These are phyloP conservation scores for Coregonus clupeaformis DNA, from an alignment of 2,113 vertebrate genomes.

Conservation along the genomic window DNA sequence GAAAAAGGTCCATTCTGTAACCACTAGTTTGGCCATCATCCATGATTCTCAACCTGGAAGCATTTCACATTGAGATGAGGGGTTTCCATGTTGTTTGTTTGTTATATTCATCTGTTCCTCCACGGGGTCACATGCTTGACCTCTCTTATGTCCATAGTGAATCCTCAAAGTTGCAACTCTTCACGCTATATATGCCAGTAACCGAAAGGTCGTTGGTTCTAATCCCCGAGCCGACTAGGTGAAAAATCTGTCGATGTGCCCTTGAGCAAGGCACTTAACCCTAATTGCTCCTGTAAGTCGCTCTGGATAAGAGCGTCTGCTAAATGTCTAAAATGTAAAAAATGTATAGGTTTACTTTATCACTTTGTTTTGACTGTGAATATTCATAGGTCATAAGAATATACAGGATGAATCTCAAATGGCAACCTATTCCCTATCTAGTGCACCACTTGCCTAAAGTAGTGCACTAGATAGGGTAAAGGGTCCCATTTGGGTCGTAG, in stretches of 20 bases:
- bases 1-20: conserved; percentile 24
- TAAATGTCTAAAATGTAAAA: too few species aligned
- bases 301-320: too few species aligned
- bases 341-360: neutral
- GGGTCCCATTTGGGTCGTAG: neutral
- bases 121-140: conserved; percentile 27
- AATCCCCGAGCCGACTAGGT: too few species aligned
- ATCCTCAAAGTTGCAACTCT: conserved; percentile 42
- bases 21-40: conserved; percentile 34
- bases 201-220: too few species aligned
- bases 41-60: conserved; percentile 31
- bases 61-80: conserved; percentile 23
- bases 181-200: too few species aligned
- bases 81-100: conserved; percentile 45
- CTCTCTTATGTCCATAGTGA: conserved; percentile 18
- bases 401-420: too few species aligned
- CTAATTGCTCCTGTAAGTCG: too few species aligned
- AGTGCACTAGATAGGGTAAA: too few species aligned
- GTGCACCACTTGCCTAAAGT: too few species aligned
- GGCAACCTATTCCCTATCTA: too few species aligned
- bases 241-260: too few species aligned
- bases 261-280: too few species aligned
- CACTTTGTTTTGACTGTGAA: conserved; percentile 17
- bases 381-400: conserved; percentile 17
- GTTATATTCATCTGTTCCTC: conserved; percentile 33